Base-by-base conservation (phyloP, 2,113 vertebrate genomes). In the Brienomyrus longianalis region DNA sequence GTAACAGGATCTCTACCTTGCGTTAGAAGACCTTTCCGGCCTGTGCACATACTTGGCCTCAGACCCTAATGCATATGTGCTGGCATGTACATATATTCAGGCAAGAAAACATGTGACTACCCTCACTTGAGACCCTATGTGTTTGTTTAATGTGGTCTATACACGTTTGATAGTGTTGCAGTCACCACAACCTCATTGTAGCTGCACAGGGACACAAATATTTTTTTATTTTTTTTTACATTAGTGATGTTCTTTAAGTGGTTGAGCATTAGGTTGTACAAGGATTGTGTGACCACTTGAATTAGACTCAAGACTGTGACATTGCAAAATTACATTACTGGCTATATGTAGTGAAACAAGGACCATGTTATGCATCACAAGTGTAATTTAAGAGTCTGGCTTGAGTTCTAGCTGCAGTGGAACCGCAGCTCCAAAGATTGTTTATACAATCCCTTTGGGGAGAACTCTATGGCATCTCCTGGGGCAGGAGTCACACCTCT, bases 1-100 rank as follows among this genome's bases (percentile, higher is more conserved):
- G 77, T 88, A 91, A 62, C 6, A 45, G 47, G 88, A 90, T 90
- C 87, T 47, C 51, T 54, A 88, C 89, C 89, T 89, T 70, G 87
- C 89, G 87, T 83, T 52, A 84, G 87, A 89, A 48, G 59, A 66
- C 45, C 80, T 3, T 56, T 66, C 74, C 50, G 8, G 17, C 52
- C 31, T 70, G 62, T 1, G 27, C 62, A 31, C 62, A 35, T 80
- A 43, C 74, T 80, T 80, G 35, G 74, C 39, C 6, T 35, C 10
- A 45, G 39, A 47, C 56, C 13, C 27, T 27, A 62, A 43, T 5
- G n/a, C 62, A 70, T 31, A 31, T 70, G 74, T 21, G 35, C 17
- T 17, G 35, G 6, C 74, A 80, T 43, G 74, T 80, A 43, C 35
- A 43, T 5, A 43, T 39, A 43, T 80, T 80, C 74, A 19, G 35